Evolutionary conservation across 2,113 vertebrate species (phyloP).

Genomic region (Edolisoma coerulescens): DNA sequence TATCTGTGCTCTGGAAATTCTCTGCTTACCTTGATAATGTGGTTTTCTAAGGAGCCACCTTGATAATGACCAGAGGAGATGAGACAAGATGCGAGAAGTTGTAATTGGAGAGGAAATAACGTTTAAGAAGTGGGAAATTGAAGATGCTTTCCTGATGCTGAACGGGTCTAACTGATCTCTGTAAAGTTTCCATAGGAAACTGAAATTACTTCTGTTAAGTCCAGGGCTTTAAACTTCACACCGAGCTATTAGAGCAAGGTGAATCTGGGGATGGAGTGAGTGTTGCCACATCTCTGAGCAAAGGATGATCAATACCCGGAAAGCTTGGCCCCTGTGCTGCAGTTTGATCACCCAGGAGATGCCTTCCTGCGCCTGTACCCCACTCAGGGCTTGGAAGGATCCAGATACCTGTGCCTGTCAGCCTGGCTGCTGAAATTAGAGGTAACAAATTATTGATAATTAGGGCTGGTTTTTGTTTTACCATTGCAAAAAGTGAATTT

Average conservation of each 20-base stretch:
- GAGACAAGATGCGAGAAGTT: background rate
- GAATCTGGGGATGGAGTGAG: background rate
- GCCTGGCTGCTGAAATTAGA: background rate
- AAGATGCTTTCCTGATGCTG: background rate
- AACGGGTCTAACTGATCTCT: background rate
- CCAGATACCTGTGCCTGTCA: background rate
- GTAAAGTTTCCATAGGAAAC: background rate
- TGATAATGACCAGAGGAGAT: background rate
- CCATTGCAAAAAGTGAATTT: background rate
- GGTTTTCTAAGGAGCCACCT: background rate
- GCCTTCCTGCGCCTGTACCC: background rate
- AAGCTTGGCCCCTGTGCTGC: background rate
- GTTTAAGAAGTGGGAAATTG: background rate
- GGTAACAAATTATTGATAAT: slow-evolving; percentile 45
- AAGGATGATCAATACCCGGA: background rate
- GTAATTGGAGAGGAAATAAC: background rate
- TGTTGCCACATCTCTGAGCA: background rate
- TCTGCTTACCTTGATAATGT: background rate
- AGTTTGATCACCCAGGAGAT: background rate
- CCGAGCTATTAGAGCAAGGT: background rate
- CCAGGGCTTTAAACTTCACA: background rate
- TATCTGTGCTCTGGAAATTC: background rate
- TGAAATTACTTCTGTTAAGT: background rate
- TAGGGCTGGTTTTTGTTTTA: background rate
- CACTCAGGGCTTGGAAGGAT: background rate